These are phyloP conservation scores for Parnassius mnemosyne DNA, from an alignment of 2,888 invertebrate genomes.

Conservation along the genomic window DNA sequence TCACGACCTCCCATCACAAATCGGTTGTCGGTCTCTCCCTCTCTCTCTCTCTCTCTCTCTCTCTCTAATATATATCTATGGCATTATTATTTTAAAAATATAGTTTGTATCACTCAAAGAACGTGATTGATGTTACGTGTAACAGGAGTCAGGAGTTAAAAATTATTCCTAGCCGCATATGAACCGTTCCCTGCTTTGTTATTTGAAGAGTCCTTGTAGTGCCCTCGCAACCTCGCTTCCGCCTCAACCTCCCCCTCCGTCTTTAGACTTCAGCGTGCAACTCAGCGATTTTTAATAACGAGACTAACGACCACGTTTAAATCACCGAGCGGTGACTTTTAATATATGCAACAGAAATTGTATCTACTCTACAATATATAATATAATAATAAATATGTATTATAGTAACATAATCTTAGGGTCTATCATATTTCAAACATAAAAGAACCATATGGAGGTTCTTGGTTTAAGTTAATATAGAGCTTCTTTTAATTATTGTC, in stretches of 20 bases:
- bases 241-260: slow-evolving; percentile 2
- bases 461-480: slow-evolving; percentile 15
- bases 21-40: no score
- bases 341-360: slow-evolving; percentile 18
- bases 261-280: slow-evolving; percentile 28
- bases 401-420: no score
- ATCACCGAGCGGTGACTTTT: slow-evolving; percentile 18
- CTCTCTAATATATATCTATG: no score
- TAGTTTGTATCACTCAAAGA: no score
- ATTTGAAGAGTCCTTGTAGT: slow-evolving; percentile 9
- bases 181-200: slow-evolving; percentile 13
- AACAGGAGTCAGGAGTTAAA: slow-evolving; percentile 5
- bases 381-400: no score
- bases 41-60: no score
- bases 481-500: slow-evolving; percentile 18
- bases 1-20: no score
- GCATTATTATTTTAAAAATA: no score
- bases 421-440: no score
- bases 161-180: slow-evolving; percentile 12
- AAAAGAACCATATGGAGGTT: background rate
- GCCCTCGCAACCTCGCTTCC: slow-evolving; percentile 10
- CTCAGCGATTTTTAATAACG: slow-evolving; percentile 39
- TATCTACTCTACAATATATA: no score
- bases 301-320: slow-evolving; percentile 27
- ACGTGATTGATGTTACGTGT: slow-evolving; percentile 8